phyloP scores from a whole-genome alignment of 2,113 vertebrate genomes.

The Apus apus region DNA sequence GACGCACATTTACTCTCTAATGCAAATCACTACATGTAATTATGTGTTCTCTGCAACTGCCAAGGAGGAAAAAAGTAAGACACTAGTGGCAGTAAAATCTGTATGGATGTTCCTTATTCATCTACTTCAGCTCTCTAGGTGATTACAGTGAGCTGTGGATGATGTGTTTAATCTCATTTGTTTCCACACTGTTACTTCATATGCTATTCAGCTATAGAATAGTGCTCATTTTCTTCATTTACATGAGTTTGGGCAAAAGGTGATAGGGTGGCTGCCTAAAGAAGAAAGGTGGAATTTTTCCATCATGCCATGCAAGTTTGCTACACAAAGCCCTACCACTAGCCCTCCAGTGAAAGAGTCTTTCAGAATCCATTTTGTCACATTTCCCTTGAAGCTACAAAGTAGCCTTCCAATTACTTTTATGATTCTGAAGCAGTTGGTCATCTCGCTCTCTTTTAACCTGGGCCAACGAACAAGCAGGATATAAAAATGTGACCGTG shows the following conservation, averaged over 20 bases:
- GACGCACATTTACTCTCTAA: slow-evolving; percentile 42
- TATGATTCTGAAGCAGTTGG: not conserved
- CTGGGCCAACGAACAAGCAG: not conserved
- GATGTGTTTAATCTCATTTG: not conserved
- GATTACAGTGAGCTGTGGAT: not conserved
- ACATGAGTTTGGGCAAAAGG: not conserved
- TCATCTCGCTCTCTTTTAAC: not conserved
- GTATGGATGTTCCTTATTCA: not conserved
- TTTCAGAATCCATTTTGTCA: not conserved
- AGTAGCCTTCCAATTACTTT: not conserved
- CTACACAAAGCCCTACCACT: not conserved
- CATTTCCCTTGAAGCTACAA: not conserved
- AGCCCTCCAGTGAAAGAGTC: not conserved
- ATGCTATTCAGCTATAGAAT: not conserved
- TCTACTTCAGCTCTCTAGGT: not conserved
- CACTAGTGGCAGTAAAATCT: not conserved
- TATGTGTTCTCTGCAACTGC: slow-evolving; percentile 22
- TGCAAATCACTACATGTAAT: slow-evolving; percentile 62
- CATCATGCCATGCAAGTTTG: not conserved
- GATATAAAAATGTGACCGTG: not conserved
- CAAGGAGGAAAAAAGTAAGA: not conserved
- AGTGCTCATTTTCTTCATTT: not conserved
- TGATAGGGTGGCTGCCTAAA: not conserved
- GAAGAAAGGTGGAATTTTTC: not conserved
- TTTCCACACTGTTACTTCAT: not conserved